Evolutionary conservation across 2,113 vertebrate species (phyloP).

Genomic region (Erinaceus europaeus): DNA sequence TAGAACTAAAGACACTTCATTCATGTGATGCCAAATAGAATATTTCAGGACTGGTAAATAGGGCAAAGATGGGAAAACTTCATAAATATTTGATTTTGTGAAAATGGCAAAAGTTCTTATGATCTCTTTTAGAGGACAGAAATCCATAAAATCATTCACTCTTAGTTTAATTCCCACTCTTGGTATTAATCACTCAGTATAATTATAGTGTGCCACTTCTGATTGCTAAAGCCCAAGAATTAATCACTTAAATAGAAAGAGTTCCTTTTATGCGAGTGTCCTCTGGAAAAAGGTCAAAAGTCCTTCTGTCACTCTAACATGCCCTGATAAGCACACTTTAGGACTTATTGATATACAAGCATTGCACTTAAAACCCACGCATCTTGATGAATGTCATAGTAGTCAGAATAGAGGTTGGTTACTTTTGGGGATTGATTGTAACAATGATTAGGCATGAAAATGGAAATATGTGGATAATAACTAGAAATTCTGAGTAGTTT

Average conservation of each 20-base stretch:
- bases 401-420: neutral
- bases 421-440: neutral
- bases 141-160: conserved; percentile 13
- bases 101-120: neutral
- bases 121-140: neutral
- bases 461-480: neutral
- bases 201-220: neutral
- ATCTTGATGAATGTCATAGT: neutral
- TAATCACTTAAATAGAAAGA: conserved; percentile 39
- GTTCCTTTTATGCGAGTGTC: conserved; percentile 1
- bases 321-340: neutral
- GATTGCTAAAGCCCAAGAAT: neutral
- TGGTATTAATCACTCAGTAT: neutral
- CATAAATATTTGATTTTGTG: neutral
- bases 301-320: neutral
- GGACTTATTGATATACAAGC: neutral
- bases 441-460: neutral
- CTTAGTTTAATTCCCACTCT: neutral
- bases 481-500: neutral
- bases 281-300: conserved; percentile 35
- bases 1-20: neutral
- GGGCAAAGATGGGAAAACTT: neutral
- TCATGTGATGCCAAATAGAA: neutral
- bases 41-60: neutral
- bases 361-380: neutral